phyloP scores from a whole-genome alignment of 2,888 invertebrate species.

The Carterocephalus palaemon region DNA sequence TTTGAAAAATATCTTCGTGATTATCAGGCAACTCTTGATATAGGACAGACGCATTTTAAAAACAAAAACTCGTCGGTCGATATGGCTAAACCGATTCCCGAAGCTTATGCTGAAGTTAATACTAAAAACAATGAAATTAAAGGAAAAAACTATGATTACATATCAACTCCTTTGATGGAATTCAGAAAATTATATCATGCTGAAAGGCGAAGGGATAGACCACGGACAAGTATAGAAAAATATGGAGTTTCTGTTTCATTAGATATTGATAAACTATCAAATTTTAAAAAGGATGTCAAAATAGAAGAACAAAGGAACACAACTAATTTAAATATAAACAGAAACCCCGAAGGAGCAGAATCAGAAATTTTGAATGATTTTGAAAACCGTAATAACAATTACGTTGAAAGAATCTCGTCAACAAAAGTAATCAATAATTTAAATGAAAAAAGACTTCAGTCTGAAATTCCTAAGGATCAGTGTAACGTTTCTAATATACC shows the following conservation, averaged over 20 bases:
- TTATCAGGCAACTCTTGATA: conserved; percentile 43
- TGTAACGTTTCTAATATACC: neutral
- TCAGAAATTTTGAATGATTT: neutral
- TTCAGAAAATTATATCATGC: conserved; percentile 60
- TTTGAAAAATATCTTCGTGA: conserved; percentile 53
- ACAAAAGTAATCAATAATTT: neutral
- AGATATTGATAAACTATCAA: no score
- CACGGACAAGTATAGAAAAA: neutral
- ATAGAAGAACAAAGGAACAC: no score
- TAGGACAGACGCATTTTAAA: conserved; percentile 39
- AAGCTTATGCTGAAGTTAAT: conserved; percentile 29
- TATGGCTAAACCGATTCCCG: conserved; percentile 42
- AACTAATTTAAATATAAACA: neutral
- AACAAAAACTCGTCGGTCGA: conserved; percentile 38
- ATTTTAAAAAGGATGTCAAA: no score
- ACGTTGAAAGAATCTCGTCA: neutral
- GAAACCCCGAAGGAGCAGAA: neutral
- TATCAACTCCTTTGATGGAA: conserved; percentile 58
- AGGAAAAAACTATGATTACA: conserved; percentile 39
- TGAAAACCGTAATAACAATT: neutral
- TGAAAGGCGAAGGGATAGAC: conserved; percentile 18
- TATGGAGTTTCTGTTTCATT: no score
- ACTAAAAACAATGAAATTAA: conserved; percentile 25
- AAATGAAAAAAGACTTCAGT: no score
- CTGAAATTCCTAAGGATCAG: neutral